Base-by-base conservation (phyloP, 2,113 vertebrate species). In the Sapajus apella region DNA sequence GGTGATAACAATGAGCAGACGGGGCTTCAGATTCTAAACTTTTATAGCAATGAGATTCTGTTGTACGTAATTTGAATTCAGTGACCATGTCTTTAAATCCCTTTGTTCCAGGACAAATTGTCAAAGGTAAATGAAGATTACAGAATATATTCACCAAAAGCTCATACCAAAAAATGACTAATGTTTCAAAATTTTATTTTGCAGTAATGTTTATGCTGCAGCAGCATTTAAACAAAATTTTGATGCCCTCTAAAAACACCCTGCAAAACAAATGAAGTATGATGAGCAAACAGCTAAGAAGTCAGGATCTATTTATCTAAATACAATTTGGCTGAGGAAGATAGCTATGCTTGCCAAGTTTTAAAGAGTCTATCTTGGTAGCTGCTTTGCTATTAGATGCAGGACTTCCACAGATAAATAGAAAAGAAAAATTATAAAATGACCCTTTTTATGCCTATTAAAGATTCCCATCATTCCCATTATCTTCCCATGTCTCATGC, bases 241-340 rank as follows among this genome's bases (percentile, higher is more conserved):
- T 70, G 20, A 80, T 97, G 80, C 93, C 76, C 92, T 96, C 89
- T 94, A 96, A 80, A 96, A 95, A 66, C 8, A 86, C 27, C 20
- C 55, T 68, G 37, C 11, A 96, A 93, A 91, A 93, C 55, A 97
- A 94, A 95, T 91, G 45, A 77, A 94, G 73, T 95, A 91, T 95
- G 86, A 68, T 95, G 82, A 82, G 27, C 45, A 93, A 94, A 88
- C 40, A 61, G 50, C 68, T 95, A 66, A 79, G 61, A 92, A 97
- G 72, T 91, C 76, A 80, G 52, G 27, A 90, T 89, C 47, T 98
- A 96, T 95, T 93, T 97, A 93, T 94, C 90, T 96, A 91, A 97
- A 90, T 70, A 96, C 21, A 70, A 79, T 68, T 90, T 95, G 82
- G 93, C 93, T 96, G 27, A 61, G 30, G 83, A 90, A 92, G 23